Evolutionary conservation across 1,140 invertebrate species (phyloP).

Genomic region (Nylanderia fulva): DNA sequence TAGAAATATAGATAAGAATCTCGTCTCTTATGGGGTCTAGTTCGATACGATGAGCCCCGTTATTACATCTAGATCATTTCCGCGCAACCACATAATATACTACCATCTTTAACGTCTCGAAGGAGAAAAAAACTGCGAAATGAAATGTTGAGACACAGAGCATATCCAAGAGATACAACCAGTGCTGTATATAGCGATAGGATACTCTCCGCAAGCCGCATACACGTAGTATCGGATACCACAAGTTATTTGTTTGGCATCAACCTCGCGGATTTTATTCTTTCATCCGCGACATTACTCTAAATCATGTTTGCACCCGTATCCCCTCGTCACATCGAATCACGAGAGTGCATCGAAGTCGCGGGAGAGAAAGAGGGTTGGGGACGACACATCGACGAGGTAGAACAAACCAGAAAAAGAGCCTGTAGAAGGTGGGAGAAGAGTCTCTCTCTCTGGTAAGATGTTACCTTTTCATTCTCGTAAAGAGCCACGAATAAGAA

Average conservation of each 20-base stretch:
- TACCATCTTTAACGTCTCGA: slow-evolving; percentile 39
- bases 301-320: slow-evolving; percentile 80
- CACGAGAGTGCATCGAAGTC: slow-evolving; percentile 47
- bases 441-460: slow-evolving; percentile 37
- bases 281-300: slow-evolving; percentile 76
- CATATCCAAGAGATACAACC: background rate
- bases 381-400: background rate
- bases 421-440: slow-evolving; percentile 33
- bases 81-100: background rate
- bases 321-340: slow-evolving; percentile 50
- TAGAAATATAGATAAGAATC: slow-evolving; percentile 10
- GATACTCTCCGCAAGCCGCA: slow-evolving; percentile 43
- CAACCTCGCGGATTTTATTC: slow-evolving; percentile 80
- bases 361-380: background rate
- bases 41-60: background rate
- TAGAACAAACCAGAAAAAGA: slow-evolving; percentile 35
- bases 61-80: slow-evolving; percentile 1
- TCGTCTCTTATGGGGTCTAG: background rate
- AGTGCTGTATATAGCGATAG: slow-evolving; percentile 33
- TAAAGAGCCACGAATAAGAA: slow-evolving; percentile 67
- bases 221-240: slow-evolving; percentile 63
- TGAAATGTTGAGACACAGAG: slow-evolving; percentile 11
- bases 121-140: background rate
- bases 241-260: slow-evolving; percentile 78
- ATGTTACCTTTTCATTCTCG: slow-evolving; percentile 76